phyloP scores from a whole-genome alignment of 2,888 invertebrate genomes.

The Drosophila anceps region DNA sequence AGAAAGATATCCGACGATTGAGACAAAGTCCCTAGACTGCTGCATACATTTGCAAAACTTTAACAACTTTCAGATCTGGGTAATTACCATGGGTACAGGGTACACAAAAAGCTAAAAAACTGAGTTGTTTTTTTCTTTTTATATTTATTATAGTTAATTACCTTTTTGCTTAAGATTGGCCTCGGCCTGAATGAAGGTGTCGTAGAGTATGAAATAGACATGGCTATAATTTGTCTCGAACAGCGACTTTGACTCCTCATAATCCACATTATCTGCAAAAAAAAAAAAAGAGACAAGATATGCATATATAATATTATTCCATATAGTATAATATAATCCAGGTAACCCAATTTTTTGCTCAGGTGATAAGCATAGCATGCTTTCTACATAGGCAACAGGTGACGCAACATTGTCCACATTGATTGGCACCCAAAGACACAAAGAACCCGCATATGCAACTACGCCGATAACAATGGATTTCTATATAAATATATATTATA shows the following conservation, averaged over 20 bases:
- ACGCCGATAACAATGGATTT: slow-evolving; percentile 25
- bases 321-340: not conserved
- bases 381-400: slow-evolving; percentile 40
- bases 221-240: slow-evolving; percentile 98
- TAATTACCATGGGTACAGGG: not conserved
- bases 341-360: slow-evolving; percentile 16
- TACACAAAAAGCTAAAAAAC: slow-evolving; percentile 1
- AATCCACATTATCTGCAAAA: slow-evolving; percentile 93
- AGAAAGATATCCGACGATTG: not conserved
- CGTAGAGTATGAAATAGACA: slow-evolving; percentile 97
- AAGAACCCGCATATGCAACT: slow-evolving; percentile 18
- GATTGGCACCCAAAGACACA: slow-evolving; percentile 29
- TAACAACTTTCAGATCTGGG: no score
- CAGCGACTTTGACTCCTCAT: slow-evolving; percentile 94
- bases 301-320: not conserved
- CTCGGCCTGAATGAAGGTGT: slow-evolving; percentile 97
- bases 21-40: not conserved
- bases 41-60: not conserved
- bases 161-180: slow-evolving; percentile 96
- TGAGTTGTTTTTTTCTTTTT: not conserved
- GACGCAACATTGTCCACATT: slow-evolving; percentile 39
- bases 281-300: slow-evolving; percentile 63
- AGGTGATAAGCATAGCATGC: slow-evolving; percentile 13
- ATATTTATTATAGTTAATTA: slow-evolving; percentile 85
- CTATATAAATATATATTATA: not conserved